Conservation (phyloP, 2,113 vertebrate species). For the Orcinus orca region DNA sequence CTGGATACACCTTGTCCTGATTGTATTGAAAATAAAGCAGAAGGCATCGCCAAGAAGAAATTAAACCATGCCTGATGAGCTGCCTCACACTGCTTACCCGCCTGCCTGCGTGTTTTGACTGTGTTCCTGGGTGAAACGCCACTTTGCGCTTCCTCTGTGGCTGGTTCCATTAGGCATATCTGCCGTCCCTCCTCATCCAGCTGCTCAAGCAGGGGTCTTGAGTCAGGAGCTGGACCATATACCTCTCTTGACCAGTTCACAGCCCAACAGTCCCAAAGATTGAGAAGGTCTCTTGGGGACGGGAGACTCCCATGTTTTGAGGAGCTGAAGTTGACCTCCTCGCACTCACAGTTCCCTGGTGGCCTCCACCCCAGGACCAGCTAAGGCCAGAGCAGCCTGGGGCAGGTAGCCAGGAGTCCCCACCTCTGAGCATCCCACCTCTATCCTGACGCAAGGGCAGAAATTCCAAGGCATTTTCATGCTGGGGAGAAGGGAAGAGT, state of each 20-base stretch:
- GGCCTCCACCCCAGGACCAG: neutral
- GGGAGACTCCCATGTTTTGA: neutral
- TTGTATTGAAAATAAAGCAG: neutral
- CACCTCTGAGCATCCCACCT: neutral
- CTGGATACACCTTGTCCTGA: neutral
- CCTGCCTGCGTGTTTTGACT: neutral
- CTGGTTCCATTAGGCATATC: neutral
- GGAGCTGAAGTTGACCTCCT: neutral
- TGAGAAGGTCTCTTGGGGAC: too few relatives aligned
- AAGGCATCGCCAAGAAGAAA: neutral
- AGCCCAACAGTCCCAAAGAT: neutral
- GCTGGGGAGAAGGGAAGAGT: neutral
- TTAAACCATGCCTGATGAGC: neutral
- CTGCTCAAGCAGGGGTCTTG: neutral
- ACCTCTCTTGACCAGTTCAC: neutral
- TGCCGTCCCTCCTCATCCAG: neutral
- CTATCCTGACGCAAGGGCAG: neutral
- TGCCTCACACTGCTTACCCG: neutral
- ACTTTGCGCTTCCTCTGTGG: neutral
- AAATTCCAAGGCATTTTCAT: neutral
- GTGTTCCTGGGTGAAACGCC: rapidly evolving
- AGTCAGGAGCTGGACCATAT: neutral
- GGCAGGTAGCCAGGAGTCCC: neutral
- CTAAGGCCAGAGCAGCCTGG: neutral
- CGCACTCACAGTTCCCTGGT: neutral